Percentiles rank a stretch among this genome's conserved stretches.
These are phyloP conservation scores for Gallinago jamesoni DNA, from an alignment of 2,113 vertebrate genomes.

Conservation along the genomic window DNA sequence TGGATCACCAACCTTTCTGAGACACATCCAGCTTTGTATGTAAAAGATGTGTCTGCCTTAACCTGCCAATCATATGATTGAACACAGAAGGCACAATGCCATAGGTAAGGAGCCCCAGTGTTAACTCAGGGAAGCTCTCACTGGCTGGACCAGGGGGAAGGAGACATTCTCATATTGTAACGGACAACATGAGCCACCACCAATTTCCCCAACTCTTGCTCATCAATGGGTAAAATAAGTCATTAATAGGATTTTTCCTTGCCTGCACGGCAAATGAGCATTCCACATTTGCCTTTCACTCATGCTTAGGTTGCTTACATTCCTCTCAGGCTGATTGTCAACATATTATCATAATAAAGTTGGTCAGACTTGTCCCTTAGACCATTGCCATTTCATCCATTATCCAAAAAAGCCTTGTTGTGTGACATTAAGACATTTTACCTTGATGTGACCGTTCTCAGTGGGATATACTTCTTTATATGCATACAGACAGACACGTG, in stretches of 20 bases:
- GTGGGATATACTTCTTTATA: background rate
- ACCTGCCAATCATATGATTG: too few species aligned
- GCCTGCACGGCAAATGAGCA: too few species aligned
- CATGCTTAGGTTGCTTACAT: background rate
- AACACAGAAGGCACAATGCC: background rate
- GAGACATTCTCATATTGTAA: accelerated
- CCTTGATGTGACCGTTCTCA: background rate
- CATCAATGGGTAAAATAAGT: background rate
- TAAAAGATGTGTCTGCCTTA: background rate
- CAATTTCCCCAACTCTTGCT: background rate
- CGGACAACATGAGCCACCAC: accelerated
- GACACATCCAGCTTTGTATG: background rate
- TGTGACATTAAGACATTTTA: background rate
- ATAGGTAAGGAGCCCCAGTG: accelerated
- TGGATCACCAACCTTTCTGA: background rate
- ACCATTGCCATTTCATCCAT: background rate
- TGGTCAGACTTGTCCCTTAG: too few species aligned
- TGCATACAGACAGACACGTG: background rate
- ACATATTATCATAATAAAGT: background rate
- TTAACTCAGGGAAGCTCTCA: accelerated
- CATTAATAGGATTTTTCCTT: background rate
- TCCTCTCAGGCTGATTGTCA: background rate
- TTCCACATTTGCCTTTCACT: background rate
- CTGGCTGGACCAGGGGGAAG: background rate
- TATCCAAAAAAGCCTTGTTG: background rate